Percentiles rank a stretch among this genome's conserved stretches.
Evolutionary conservation across 2,113 vertebrate species (phyloP).

Genomic region (Pterocles burchelli): DNA sequence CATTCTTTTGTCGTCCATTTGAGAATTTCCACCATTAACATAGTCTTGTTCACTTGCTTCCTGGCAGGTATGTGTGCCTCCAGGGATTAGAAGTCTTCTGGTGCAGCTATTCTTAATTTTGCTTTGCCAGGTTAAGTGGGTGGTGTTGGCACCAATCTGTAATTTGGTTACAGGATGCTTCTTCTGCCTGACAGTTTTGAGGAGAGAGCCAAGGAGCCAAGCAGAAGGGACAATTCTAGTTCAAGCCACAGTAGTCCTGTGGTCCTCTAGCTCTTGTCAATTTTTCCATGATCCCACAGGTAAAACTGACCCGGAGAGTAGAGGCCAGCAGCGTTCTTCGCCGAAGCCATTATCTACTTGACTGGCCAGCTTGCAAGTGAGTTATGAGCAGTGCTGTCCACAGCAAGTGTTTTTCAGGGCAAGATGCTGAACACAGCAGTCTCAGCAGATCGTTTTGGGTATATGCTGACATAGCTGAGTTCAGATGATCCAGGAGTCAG

Average conservation of each 20-base stretch:
- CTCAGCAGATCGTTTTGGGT: background rate
- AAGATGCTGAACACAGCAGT: background rate
- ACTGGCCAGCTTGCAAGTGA: background rate
- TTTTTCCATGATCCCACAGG: background rate
- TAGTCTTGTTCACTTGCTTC: background rate
- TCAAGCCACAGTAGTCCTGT: background rate
- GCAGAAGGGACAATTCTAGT: background rate
- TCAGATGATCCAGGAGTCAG: background rate
- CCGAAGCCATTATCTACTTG: background rate
- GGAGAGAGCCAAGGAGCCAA: background rate
- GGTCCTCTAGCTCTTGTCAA: background rate
- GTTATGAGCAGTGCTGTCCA: background rate
- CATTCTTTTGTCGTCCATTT: background rate
- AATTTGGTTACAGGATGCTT: background rate
- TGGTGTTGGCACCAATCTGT: background rate
- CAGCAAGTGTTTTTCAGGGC: background rate
- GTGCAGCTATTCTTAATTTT: background rate
- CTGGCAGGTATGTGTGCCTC: background rate
- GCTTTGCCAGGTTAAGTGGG: accelerated
- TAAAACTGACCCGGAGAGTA: background rate
- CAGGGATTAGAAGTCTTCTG: background rate
- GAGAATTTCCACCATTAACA: background rate
- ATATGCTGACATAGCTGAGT: background rate
- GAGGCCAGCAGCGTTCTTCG: background rate
- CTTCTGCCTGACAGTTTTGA: background rate